Evolutionary conservation across 2,888 invertebrate genomes (phyloP), one percentile per base, ranked within the genome.

Genomic region (Diploptera punctata): DNA sequence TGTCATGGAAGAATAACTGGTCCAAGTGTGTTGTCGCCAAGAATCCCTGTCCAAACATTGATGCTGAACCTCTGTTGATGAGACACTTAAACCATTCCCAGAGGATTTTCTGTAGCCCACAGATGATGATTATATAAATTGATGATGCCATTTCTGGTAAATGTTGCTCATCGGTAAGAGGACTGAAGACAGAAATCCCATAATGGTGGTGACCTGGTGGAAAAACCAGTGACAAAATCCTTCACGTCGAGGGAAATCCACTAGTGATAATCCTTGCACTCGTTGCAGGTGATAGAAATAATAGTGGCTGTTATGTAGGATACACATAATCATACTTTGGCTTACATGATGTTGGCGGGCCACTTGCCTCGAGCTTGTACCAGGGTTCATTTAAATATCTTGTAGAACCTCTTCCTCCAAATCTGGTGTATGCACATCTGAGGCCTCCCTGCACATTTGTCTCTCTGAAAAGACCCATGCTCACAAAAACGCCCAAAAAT

Each of bases 321-420:
- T 38, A 38, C 38, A 38, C 13, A 38, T 38, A 38, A 38, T 13
- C n/a, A n/a, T n/a, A n/a, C n/a, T n/a, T n/a, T n/a, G n/a, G n/a
- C n/a, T n/a, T n/a, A n/a, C n/a, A n/a, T 13, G 38, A 38, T 38
- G 38, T 38, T 38, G 38, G 38, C 38, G 38, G 38, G 38, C 38
- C 38, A 38, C 38, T 38, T 38, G 31, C 31, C 31, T 61, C 21
- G 61, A 61, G 31, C 61, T 31, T 29, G 61, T 61, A 19, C 26
- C 18, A 1, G 61, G 24, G n/a, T 61, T 61, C 2, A 2, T 19
- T 29, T 9, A 9, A 61, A 26, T 26, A 61, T 10, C 61, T 16
- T 26, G 26, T 29, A 31, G 29, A 21, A 31, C 1, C 1, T 61
- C 24, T 61, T 61, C 24, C 61, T 61, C 10, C 26, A 26, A 29